Evolutionary conservation across 2,113 vertebrate species (phyloP).

Genomic region (Ornithorhynchus anatinus): DNA sequence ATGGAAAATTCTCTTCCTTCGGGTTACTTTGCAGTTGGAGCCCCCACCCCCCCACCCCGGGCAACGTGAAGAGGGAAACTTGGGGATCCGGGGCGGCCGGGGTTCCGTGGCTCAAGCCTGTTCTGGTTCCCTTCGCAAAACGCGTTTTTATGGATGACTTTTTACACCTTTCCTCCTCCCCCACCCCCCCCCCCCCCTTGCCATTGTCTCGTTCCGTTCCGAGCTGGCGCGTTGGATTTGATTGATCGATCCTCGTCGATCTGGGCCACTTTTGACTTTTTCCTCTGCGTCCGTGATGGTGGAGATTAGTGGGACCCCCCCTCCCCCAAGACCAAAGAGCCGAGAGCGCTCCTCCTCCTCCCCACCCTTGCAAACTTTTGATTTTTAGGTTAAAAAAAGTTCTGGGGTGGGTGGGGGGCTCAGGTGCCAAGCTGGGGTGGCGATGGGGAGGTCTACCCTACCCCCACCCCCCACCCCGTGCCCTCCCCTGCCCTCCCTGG

Average conservation of each 20-base stretch:
- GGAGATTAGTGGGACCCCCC: not conserved
- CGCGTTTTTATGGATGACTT: constrained; percentile 63
- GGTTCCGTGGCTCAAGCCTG: constrained; percentile 33
- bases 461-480: not conserved
- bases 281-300: not conserved
- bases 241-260: constrained; percentile 18
- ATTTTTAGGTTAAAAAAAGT: not conserved
- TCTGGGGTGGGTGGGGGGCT: not conserved
- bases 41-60: constrained; percentile 19
- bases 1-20: constrained; percentile 65
- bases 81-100: constrained; percentile 35
- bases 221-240: constrained; percentile 72
- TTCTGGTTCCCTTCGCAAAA: constrained; percentile 36
- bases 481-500: not conserved
- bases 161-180: constrained; percentile 59
- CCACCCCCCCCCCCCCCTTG: constrained; percentile 48
- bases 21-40: constrained; percentile 46
- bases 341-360: not conserved
- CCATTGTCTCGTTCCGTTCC: constrained; percentile 76
- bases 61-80: constrained; percentile 33
- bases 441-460: not conserved
- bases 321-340: not conserved
- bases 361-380: not conserved
- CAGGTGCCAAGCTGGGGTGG: not conserved
- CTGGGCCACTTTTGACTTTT: constrained; percentile 25